phyloP scores from a whole-genome alignment of 1,140 invertebrate species.

The Hormaphis cornu region DNA sequence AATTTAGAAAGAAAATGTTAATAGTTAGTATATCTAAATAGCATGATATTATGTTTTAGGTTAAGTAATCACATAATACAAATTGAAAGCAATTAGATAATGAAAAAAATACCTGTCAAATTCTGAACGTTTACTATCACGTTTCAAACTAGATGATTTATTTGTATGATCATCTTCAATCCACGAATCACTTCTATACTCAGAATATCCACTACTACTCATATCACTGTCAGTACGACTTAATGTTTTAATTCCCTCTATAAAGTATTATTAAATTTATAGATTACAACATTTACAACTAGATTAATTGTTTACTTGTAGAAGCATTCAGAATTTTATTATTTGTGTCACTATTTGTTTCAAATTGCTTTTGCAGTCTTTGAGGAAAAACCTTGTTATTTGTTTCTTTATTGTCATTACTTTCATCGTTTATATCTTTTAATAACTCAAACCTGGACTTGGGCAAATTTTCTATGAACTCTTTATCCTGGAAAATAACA shows the following conservation, averaged over 20 bases:
- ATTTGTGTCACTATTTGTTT: not conserved
- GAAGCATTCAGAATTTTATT: slow-evolving; percentile 15
- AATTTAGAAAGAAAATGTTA: too few relatives aligned
- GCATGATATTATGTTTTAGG: too few relatives aligned
- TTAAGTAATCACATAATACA: too few relatives aligned
- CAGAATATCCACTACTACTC: slow-evolving; percentile 27
- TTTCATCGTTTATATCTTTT: slow-evolving; percentile 20
- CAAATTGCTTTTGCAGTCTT: slow-evolving; percentile 24
- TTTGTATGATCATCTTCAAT: slow-evolving; percentile 21
- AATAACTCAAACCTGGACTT: not conserved
- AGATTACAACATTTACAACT: not conserved
- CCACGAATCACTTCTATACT: slow-evolving; percentile 27
- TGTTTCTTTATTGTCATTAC: slow-evolving; percentile 18
- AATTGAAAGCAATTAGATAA: too few relatives aligned
- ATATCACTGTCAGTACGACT: slow-evolving; percentile 27
- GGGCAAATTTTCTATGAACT: not conserved
- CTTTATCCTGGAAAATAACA: slow-evolving; percentile 8
- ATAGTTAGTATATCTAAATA: too few relatives aligned
- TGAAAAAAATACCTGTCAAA: slow-evolving; percentile 13
- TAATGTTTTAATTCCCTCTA: not conserved
- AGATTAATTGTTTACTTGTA: not conserved
- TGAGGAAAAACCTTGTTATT: slow-evolving; percentile 4
- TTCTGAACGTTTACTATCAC: slow-evolving; percentile 20
- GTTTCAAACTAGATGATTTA: slow-evolving; percentile 18
- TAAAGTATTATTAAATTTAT: not conserved